Evolutionary conservation across 2,797 vertebrate species (phyloP).

Genomic region (Poeciliopsis paucimaculata): DNA sequence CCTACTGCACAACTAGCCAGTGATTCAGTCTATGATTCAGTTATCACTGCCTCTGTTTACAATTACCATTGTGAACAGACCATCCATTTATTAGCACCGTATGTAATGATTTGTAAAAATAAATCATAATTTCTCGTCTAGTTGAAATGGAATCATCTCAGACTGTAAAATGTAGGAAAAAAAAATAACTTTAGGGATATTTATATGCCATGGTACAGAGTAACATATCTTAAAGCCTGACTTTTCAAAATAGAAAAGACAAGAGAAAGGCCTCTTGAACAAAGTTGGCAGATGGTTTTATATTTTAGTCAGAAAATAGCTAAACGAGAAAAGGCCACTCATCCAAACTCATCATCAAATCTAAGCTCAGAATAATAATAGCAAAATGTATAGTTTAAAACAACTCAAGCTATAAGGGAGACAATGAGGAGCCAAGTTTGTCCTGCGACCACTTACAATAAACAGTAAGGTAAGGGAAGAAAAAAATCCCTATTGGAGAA

Average conservation of each 20-base stretch:
- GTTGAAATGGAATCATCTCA: not conserved
- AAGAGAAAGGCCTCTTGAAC: not conserved
- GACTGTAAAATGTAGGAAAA: not conserved
- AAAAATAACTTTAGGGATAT: not conserved
- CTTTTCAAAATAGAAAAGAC: not conserved
- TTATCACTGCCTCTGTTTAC: slow-evolving; percentile 6
- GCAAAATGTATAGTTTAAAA: not conserved
- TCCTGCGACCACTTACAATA: not conserved
- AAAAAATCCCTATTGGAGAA: not conserved
- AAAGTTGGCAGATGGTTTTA: not conserved
- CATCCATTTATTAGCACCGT: slow-evolving; percentile 1
- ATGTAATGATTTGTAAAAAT: not conserved
- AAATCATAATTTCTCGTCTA: not conserved
- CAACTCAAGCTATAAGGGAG: not conserved
- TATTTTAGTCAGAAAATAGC: not conserved
- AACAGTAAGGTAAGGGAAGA: not conserved
- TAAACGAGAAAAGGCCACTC: not conserved
- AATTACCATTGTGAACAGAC: not conserved
- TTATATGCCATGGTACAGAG: not conserved
- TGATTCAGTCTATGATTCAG: not conserved
- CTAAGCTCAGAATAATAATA: not conserved
- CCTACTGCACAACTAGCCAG: not conserved
- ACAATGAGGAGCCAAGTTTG: not conserved
- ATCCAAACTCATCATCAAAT: not conserved
- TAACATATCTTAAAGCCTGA: not conserved